A percentile compares a stretch with the other conserved stretches of the same genome.
Conservation (phyloP, 2,113 vertebrate genomes). For the Chionodraco myersi region DNA sequence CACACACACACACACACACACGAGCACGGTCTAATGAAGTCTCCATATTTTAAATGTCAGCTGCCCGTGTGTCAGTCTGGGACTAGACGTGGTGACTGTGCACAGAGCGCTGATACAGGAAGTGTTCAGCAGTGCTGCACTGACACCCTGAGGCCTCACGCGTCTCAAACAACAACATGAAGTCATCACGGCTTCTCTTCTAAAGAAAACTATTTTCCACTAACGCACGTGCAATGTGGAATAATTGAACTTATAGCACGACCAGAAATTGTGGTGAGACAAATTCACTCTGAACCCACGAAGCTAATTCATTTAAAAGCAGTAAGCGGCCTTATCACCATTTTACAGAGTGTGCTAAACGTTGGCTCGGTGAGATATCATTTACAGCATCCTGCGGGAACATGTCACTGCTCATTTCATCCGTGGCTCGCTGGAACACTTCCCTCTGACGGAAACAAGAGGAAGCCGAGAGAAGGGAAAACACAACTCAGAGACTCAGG, state of each 20-base stretch:
- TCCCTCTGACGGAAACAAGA: slow-evolving; percentile 62
- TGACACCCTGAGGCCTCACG: slow-evolving; percentile 66
- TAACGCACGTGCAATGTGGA: not conserved
- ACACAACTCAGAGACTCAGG: slow-evolving; percentile 35
- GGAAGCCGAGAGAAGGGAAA: slow-evolving; percentile 32
- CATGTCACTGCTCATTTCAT: slow-evolving; percentile 58
- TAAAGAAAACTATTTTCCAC: not conserved
- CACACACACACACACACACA: too few species aligned
- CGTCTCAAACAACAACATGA: slow-evolving; percentile 5
- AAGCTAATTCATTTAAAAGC: slow-evolving; percentile 55
- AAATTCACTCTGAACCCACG: slow-evolving; percentile 25
- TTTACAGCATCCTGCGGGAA: slow-evolving; percentile 65
- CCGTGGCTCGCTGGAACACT: slow-evolving; percentile 51
- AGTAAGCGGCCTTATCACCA: slow-evolving; percentile 57
- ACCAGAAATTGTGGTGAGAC: not conserved
- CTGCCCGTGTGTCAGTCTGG: slow-evolving; percentile 18
- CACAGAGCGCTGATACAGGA: not conserved
- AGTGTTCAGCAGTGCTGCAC: slow-evolving; percentile 41
- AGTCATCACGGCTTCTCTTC: not conserved
- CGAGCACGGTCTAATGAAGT: slow-evolving; percentile 60
- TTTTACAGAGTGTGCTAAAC: slow-evolving; percentile 42
- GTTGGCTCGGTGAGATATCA: slow-evolving; percentile 58
- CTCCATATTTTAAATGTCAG: slow-evolving; percentile 59
- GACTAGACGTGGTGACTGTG: slow-evolving; percentile 32
- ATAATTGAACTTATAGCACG: slow-evolving; percentile 10